phyloP scores from a whole-genome alignment of 2,113 vertebrate species.

The Gobiocypris rarus region DNA sequence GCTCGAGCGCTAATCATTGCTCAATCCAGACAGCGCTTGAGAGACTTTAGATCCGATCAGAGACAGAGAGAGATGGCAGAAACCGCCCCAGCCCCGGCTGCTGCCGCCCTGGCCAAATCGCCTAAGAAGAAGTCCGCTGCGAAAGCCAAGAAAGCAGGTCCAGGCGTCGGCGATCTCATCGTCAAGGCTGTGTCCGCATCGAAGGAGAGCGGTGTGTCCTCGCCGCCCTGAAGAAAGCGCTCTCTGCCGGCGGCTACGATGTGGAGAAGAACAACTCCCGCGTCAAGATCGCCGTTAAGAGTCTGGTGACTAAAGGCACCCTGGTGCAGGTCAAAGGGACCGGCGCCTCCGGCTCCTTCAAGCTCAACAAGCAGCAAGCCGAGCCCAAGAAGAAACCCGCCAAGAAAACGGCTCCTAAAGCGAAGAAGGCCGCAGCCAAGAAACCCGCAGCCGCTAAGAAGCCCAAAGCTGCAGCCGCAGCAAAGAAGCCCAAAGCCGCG shows the following conservation, averaged over 20 bases:
- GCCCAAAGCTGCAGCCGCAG: background rate
- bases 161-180: background rate
- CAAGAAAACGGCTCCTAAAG: background rate
- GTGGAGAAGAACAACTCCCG: slow-evolving; percentile 28
- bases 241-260: background rate
- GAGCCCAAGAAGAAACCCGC: slow-evolving; percentile 9
- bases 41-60: background rate
- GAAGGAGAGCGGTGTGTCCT: background rate
- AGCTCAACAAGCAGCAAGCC: background rate
- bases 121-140: background rate
- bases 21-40: no score
- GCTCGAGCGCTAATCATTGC: no score
- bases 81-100: background rate
- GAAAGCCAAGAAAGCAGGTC: background rate
- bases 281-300: background rate
- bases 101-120: background rate
- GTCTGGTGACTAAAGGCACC: background rate
- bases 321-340: background rate
- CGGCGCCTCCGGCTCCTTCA: background rate
- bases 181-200: slow-evolving; percentile 15
- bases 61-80: background rate
- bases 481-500: background rate
- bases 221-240: slow-evolving; percentile 25
- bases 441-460: background rate
- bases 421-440: background rate